Evolutionary conservation across 2,888 invertebrate species (phyloP), one percentile per base, ranked within the genome.

Genomic region (Agrypnus murinus): DNA sequence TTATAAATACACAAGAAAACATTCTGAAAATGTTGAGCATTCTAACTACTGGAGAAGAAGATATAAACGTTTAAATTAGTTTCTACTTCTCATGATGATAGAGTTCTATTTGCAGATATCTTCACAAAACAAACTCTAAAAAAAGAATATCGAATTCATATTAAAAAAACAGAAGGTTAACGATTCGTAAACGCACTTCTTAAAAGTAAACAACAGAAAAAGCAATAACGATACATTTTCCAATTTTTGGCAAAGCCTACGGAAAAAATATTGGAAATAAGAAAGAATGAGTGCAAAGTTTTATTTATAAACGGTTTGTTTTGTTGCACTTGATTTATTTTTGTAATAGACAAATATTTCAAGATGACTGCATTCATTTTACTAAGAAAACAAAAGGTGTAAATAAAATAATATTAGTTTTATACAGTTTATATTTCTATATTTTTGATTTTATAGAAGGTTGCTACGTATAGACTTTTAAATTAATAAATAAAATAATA

Each of bases 1-100:
- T 43, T 43, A 43, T 43, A 43, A 43, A 14, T 15, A 43, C 14
- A 14, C 43, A 43, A 43, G 43, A 12, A 43, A 15, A 43, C 43
- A 43, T 43, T 14, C 14, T 0, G 14, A 14, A 14, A 14, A 43
- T 43, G 8, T 43, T 15, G 14, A 43, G 43, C 43, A 40, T 40
- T 43, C 14, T 15, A 25, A 25, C 15, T 43, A 43, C 12, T 43
- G 43, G 14, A 43, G 14, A 12, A 43, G 43, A 43, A 43, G 8
- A 8, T 15, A 14, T 15, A 15, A 15, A 8, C 14, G 12, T 43
- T 14, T 15, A 7, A 43, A 43, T 15, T 15, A 43, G 14, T 43
- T 43, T 43, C 14, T 15, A 40, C n/a, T 12, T 0, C 8, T 43
- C 12, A 36, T 36, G 5, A 25, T 25, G 2, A 25, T 25, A 25